A percentile compares a stretch with the other conserved stretches of the same genome.
Evolutionary conservation across 2,888 invertebrate genomes (phyloP).

Genomic region (Polylopha cassiicola): DNA sequence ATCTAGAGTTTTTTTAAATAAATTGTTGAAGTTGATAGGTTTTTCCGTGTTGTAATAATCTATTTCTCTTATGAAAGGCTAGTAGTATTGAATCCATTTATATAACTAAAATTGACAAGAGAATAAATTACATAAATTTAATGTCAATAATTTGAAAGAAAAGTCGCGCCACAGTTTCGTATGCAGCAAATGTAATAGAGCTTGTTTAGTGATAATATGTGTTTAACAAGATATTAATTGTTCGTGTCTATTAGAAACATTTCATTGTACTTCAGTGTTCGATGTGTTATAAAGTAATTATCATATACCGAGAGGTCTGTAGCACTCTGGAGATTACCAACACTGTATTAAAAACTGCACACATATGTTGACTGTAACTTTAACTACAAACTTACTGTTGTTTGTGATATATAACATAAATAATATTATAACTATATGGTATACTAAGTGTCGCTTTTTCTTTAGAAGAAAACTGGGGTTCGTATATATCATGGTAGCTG

Average conservation of each 20-base stretch:
- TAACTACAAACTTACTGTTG: slow-evolving; percentile 31
- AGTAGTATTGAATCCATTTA: too few relatives aligned
- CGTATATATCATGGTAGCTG: slow-evolving; percentile 39
- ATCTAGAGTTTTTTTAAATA: too few relatives aligned
- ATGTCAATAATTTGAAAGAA: too few relatives aligned
- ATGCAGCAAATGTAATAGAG: too few relatives aligned
- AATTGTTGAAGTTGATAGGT: too few relatives aligned
- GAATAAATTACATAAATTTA: too few relatives aligned
- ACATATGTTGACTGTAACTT: slow-evolving; percentile 38
- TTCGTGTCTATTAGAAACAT: slow-evolving; percentile 13
- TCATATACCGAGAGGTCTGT: slow-evolving; percentile 42
- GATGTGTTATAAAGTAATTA: background rate
- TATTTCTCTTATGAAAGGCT: too few relatives aligned
- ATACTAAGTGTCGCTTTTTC: slow-evolving; percentile 52
- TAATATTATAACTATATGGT: slow-evolving; percentile 11
- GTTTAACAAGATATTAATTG: slow-evolving; percentile 14
- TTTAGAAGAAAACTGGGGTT: slow-evolving; percentile 42
- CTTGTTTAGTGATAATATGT: slow-evolving; percentile 9
- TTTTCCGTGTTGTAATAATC: too few relatives aligned
- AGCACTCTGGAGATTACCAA: slow-evolving; percentile 53
- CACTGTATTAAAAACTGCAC: slow-evolving; percentile 48
- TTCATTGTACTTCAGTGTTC: slow-evolving; percentile 19
- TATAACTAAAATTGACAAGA: too few relatives aligned
- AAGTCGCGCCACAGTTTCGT: too few relatives aligned
- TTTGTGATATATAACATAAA: slow-evolving; percentile 28